Conservation (phyloP, 2,797 vertebrate genomes). For the Odontamblyopus rebecca region DNA sequence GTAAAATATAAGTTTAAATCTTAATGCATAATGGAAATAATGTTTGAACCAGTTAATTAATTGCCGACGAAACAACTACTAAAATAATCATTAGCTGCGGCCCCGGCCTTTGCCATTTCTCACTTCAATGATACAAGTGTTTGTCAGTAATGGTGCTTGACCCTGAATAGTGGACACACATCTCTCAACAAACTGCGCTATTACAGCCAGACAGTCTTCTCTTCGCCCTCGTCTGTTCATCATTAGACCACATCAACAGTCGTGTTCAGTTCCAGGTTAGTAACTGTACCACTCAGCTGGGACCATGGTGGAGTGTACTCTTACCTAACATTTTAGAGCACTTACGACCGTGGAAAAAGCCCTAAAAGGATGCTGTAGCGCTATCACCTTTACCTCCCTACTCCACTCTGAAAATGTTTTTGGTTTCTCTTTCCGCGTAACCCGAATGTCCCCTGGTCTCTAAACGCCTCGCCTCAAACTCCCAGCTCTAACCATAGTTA, state of each 20-base stretch:
- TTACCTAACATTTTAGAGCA: not conserved
- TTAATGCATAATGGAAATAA: no score
- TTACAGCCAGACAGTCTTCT: not conserved
- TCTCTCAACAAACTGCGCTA: not conserved
- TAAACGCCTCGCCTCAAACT: not conserved
- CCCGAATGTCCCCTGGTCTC: not conserved
- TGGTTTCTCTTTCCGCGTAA: conserved; percentile 6
- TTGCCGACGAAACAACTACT: no score
- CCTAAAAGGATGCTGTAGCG: not conserved
- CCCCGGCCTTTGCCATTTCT: not conserved
- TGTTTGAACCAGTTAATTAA: no score
- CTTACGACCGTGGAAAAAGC: not conserved
- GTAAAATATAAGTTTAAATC: no score
- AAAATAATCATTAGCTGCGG: no score
- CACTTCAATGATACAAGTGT: not conserved
- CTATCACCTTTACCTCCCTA: not conserved
- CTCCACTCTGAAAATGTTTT: conserved; percentile 2
- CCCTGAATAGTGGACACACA: not conserved
- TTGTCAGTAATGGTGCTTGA: not conserved
- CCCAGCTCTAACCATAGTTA: not conserved
- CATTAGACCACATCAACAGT: not conserved
- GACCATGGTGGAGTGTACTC: not conserved
- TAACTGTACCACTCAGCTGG: conserved; percentile 8
- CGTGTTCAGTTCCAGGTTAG: conserved; percentile 1
- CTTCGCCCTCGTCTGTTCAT: not conserved